Base-by-base conservation (phyloP, 2,888 invertebrate species). In the Hydropsyche betteni region DNA sequence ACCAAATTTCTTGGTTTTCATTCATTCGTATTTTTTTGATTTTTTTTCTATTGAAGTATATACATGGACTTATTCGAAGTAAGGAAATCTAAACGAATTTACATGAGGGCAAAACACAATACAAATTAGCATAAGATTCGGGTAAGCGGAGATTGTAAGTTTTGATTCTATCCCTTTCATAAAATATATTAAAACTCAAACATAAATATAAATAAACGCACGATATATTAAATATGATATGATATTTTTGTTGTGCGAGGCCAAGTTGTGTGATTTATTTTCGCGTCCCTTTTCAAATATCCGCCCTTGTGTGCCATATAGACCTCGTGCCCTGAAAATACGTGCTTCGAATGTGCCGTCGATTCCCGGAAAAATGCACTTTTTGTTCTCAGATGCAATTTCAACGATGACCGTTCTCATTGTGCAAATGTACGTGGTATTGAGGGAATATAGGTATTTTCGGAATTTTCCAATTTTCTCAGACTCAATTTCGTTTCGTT, bases 221-320 rank as follows among this genome's bases (percentile, higher is more conserved):
- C 53, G 12, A 24, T 16, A 53, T 53, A 12, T 24, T 16, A 53
- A 5, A 16, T 16, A 24, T 1, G 58, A 4, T 58, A 8, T 16
- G n/a, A 53, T 16, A 53, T 53, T 24, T 58, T 14, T 24, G 16
- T 14, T 24, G 16, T 53, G 10, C 44, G 69, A 12, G 53, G 24
- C 10, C 8, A 33, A 33, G 50, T 12, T 24, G 53, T 51, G n/a
- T 69, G 70, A 70, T 70, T 70, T 70, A 70, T 70, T 70, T 70
- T 51, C 33, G 12, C 38, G 50, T 55, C 61, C 72, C 75, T 77
- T 77, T 77, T 75, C 75, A 77, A 77, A 77, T 77, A 77, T 77
- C 77, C 77, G 77, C 44, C 44, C 34, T 38, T 53, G 52, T 8
- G 53, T 24, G 58, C 58, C 58, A 16, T 14, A 24, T 8, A 14